Evolutionary conservation across 2,888 invertebrate species (phyloP).

Genomic region (Cephus sareptanus): DNA sequence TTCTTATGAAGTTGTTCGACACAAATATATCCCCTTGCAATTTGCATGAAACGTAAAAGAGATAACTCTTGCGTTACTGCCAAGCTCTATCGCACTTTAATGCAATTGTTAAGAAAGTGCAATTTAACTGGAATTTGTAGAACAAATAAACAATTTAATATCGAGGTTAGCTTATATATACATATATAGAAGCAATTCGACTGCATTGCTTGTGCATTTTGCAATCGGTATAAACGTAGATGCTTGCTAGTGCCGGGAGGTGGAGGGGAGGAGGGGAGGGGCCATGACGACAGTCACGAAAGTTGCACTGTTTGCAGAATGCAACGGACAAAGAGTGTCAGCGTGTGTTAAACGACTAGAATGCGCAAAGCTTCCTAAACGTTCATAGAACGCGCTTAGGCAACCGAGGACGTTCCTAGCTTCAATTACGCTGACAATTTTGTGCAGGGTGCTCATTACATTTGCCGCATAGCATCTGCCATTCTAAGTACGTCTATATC

Average conservation of each 20-base stretch:
- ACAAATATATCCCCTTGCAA: too few relatives aligned
- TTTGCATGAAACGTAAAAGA: background rate
- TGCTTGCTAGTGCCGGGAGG: background rate
- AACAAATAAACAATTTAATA: background rate
- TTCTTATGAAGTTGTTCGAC: background rate
- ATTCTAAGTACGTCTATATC: background rate
- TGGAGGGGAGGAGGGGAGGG: background rate
- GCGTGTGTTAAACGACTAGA: conserved; percentile 35
- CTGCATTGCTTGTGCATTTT: background rate
- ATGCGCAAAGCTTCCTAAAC: conserved; percentile 42
- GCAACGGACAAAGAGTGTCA: background rate
- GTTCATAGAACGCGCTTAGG: conserved; percentile 53
- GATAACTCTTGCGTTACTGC: background rate
- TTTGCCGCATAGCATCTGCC: background rate
- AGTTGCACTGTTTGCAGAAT: background rate
- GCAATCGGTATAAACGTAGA: background rate
- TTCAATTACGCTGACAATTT: conserved; percentile 55
- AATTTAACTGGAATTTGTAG: background rate
- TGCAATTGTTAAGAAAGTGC: background rate
- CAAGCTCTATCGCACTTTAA: background rate
- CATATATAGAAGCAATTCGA: background rate
- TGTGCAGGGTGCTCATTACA: background rate
- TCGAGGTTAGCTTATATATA: background rate
- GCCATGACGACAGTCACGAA: background rate
- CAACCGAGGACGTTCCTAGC: conserved; percentile 51